These are phyloP conservation scores for Piscicola geometra DNA, from an alignment of 2,888 invertebrate genomes.

Conservation along the genomic window DNA sequence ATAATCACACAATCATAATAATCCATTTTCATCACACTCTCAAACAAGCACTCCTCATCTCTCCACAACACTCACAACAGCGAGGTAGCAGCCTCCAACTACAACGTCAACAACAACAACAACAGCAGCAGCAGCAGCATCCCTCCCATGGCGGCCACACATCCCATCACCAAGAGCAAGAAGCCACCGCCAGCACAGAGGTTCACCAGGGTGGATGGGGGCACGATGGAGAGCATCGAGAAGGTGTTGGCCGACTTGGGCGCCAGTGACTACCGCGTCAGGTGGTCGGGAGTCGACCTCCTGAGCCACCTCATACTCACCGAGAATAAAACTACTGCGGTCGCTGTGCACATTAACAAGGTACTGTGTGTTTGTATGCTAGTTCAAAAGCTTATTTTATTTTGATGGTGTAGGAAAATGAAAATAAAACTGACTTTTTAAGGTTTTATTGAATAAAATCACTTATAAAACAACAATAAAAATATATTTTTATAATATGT, in stretches of 20 bases:
- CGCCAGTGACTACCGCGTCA: slow-evolving; percentile 51
- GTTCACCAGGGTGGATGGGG: slow-evolving; percentile 32
- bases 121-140: not conserved
- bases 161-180: slow-evolving; percentile 2
- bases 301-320: slow-evolving; percentile 49
- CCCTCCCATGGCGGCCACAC: not conserved
- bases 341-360: slow-evolving; percentile 51
- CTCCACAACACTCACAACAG: not conserved
- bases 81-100: not conserved
- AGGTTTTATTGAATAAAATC: not conserved
- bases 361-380: no score
- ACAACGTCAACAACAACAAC: slow-evolving; percentile 8
- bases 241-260: slow-evolving; percentile 32
- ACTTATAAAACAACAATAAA: not conserved
- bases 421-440: not conserved
- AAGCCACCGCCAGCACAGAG: not conserved
- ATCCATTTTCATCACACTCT: not conserved
- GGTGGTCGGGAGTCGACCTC: slow-evolving; percentile 50
- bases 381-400: no score
- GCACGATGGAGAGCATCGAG: slow-evolving; percentile 34
- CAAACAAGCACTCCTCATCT: not conserved
- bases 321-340: slow-evolving; percentile 47
- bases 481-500: not conserved
- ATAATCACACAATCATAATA: no score
- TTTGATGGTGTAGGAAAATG: no score